Evolutionary conservation across 2,113 vertebrate species (phyloP), one percentile per base, ranked within the genome.

Genomic region (Fulmarus glacialis): DNA sequence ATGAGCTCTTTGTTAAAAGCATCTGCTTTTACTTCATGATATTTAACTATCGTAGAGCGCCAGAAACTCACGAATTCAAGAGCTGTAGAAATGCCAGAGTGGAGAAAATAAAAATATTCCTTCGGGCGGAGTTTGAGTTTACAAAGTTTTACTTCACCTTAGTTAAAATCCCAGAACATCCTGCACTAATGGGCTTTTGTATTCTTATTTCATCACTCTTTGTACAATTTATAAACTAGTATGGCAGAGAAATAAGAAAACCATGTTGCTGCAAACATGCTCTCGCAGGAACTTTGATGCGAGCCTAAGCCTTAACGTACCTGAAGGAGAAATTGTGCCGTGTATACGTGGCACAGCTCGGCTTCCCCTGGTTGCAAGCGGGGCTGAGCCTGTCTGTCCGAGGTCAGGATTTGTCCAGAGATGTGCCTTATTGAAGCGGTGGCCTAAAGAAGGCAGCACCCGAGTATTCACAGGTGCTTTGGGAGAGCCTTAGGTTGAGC

Each of bases 171-270:
- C 29, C 38, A 59, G 56, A 58, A 30, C 1, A 2, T 36, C 0
- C 3, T 1, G 4, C 27, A 11, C 42, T 1, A 0, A 4, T n/a
- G 22, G 43, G 67, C 27, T 79, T 89, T 70, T 43, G 52, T 63
- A 1, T 4, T 40, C 42, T 60, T 43, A 12, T 62, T 84, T 42
- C 40, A 9, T 73, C 63, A n/a, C 27, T 82, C 45, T 47, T n/a
- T 53, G 19, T 15, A 26, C 0, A 6, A 27, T 68, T 68, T 36
- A 26, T 38, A n/a, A 53, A 29, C 20, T 1, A 1, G 5, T 13
- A 52, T 67, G 47, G 36, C n/a, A 48, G 40, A 29, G 63, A 45
- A 89, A 53, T 16, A 27, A 42, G 67, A 64, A 26, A 81, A 53
- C 24, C 32, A 8, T 0, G 3, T 70, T 66, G 42, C 73, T 52